Conservation (phyloP, 2,888 invertebrate species). For the Sicus ferrugineus region DNA sequence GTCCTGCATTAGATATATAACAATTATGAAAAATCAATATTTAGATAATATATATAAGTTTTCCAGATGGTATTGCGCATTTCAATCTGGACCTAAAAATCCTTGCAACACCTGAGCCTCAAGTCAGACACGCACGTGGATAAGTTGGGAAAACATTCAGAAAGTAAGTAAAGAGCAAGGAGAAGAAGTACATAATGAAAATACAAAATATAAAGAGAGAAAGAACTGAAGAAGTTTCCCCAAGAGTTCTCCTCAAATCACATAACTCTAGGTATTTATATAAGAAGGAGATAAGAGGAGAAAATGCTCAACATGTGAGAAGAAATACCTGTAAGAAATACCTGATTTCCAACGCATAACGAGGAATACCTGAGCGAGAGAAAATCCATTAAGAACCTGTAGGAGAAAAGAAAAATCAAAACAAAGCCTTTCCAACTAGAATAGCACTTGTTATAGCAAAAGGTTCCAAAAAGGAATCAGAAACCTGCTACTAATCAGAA, state of each 20-base stretch:
- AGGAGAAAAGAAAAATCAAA: constrained; percentile 11
- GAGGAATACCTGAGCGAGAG: constrained; percentile 32
- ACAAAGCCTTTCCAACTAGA: background rate
- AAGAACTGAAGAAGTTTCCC: background rate
- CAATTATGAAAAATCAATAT: too few species aligned
- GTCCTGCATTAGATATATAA: too few species aligned
- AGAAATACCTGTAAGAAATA: constrained; percentile 1
- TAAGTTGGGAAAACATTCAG: constrained; percentile 12
- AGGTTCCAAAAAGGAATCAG: background rate
- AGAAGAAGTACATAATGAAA: constrained; percentile 8
- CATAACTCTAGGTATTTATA: constrained; percentile 7
- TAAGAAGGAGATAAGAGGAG: background rate
- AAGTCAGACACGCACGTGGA: constrained; percentile 1
- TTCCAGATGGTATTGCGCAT: too few species aligned
- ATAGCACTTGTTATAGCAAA: background rate
- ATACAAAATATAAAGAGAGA: constrained; percentile 19
- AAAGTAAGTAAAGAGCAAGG: constrained; percentile 16
- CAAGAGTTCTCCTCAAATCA: background rate
- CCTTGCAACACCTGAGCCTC: constrained; percentile 9
- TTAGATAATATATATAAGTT: too few species aligned
- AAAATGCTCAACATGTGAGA: background rate
- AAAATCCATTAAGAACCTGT: constrained; percentile 40
- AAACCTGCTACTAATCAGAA: constrained; percentile 1
- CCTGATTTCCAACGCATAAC: constrained; percentile 32
- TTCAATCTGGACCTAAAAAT: background rate